Percentiles rank a stretch among this genome's conserved stretches.
These are phyloP conservation scores for Propithecus coquereli DNA, from an alignment of 2,113 vertebrate species.

Conservation along the genomic window DNA sequence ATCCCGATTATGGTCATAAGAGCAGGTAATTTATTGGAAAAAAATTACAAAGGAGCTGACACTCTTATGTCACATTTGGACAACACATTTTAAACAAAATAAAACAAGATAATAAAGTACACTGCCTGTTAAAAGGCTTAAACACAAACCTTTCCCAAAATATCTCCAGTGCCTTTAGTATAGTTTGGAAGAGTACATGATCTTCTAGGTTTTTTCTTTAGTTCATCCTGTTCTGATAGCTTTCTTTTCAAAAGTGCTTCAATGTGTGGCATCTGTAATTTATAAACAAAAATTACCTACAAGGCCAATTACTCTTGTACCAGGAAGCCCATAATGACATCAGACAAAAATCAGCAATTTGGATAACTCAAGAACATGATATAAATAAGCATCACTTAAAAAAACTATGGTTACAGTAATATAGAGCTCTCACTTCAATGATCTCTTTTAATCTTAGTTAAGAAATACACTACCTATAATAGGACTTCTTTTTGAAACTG, in stretches of 20 bases:
- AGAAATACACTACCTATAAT: background rate
- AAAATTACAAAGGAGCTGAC: background rate
- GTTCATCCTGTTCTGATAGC: conserved; percentile 71
- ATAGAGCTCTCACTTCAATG: background rate
- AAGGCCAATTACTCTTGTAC: conserved; percentile 14
- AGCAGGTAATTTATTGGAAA: background rate
- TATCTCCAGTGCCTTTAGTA: conserved; percentile 84
- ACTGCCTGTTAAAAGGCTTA: background rate
- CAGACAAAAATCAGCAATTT: conserved; percentile 33
- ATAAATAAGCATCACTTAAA: background rate
- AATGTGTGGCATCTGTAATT: conserved; percentile 83
- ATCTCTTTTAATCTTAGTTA: background rate
- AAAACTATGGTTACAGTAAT: background rate
- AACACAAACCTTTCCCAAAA: conserved; percentile 92
- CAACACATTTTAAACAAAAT: background rate
- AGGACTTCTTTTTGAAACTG: background rate
- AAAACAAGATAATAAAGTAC: conserved; percentile 1
- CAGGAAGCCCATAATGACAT: background rate
- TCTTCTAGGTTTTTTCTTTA: conserved; percentile 84
- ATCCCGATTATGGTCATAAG: background rate
- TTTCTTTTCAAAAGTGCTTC: conserved; percentile 82
- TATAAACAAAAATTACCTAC: conserved; percentile 50
- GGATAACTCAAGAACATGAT: background rate
- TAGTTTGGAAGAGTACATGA: conserved; percentile 84
- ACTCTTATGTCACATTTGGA: background rate